A percentile compares a stretch with the other conserved stretches of the same genome.
Evolutionary conservation across 2,797 vertebrate genomes (phyloP).

Genomic region (Hippoglossus hippoglossus): DNA sequence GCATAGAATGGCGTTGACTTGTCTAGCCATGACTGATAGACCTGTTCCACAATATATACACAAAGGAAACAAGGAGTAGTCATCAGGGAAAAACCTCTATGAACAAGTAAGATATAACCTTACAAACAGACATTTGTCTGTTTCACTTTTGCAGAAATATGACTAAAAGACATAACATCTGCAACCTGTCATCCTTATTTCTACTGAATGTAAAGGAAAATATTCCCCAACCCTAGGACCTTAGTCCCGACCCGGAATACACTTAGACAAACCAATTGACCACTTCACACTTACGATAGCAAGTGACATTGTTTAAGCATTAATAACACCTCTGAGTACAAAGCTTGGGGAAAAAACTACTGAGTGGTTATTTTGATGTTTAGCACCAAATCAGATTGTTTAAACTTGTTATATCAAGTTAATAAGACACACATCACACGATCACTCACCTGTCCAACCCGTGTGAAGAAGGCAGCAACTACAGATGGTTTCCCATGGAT

Average conservation of each 20-base stretch:
- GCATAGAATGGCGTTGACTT: constrained; percentile 95
- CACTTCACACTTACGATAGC: background rate
- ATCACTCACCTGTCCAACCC: constrained; percentile 91
- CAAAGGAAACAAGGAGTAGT: constrained; percentile 3
- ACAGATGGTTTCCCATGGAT: constrained; percentile 96
- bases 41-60: constrained; percentile 74
- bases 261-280: background rate
- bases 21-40: constrained; percentile 99
- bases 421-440: too few species aligned
- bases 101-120: background rate
- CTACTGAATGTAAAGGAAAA: background rate
- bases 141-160: background rate
- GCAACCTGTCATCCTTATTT: background rate
- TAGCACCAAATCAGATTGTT: background rate
- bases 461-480: constrained; percentile 92
- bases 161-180: background rate
- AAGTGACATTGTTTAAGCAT: background rate
- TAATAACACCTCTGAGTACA: background rate
- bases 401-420: background rate
- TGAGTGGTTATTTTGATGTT: background rate
- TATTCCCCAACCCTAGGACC: background rate
- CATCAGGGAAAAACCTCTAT: background rate
- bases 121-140: background rate
- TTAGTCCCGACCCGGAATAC: background rate
- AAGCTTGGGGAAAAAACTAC: background rate